Evolutionary conservation across 2,888 invertebrate species (phyloP), one percentile per base, ranked within the genome.

Genomic region (Ctenicera cuprea): DNA sequence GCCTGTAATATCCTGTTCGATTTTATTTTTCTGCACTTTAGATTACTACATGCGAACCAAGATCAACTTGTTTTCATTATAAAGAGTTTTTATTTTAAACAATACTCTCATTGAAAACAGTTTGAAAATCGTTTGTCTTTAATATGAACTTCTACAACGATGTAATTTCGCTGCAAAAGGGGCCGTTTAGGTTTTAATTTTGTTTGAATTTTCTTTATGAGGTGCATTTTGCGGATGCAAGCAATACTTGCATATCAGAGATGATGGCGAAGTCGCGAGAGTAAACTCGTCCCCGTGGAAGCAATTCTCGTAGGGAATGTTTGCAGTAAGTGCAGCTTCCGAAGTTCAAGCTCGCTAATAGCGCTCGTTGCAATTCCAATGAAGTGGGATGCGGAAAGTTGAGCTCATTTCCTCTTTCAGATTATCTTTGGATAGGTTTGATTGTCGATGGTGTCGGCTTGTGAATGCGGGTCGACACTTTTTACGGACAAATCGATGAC

Each of bases 401-500:
- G 62, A 73, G 65, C 69, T 75, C 73, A 71, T 71, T 76, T 76
- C 71, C 71, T 18, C 37, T 64, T 64, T 64, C 52, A 48, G 69
- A 74, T 76, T 76, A 69, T 76, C 74, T 74, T 64, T 65, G 68
- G 69, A 74, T 74, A 43, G 65, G 71, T 71, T 73, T 75, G 71
- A 75, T 75, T 75, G 67, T 71, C 68, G 74, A 71, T 77, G 73
- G 74, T 76, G 77, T 75, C 71, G 76, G 63, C 43, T 70, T 62
- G 73, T 63, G 73, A 73, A 76, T 74, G 73, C 76, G 73, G 76
- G 77, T 78, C 75, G 77, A 75, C 76, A 77, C 75, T 75, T 78
- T 75, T 76, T 77, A 73, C 74, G 73, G 77, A 78, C 77, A 76
- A 77, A 79, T 79, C 79, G 79, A 78, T 79, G 78, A 67, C 71